A percentile compares a stretch with the other conserved stretches of the same genome.
phyloP scores from a whole-genome alignment of 2,113 vertebrate genomes.

The Gila orcuttii region DNA sequence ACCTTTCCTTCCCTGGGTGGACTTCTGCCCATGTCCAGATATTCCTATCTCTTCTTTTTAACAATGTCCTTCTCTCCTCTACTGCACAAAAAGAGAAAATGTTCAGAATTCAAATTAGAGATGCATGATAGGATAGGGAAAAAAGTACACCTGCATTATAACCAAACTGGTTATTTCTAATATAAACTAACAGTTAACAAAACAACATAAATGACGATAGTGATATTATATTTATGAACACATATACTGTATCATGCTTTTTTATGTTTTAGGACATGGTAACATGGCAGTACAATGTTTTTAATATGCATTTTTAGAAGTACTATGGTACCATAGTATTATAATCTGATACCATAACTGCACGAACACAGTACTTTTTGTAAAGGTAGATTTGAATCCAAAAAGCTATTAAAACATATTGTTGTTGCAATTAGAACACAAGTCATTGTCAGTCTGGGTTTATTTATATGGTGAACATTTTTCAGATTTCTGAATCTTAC shows the following conservation, averaged over 20 bases:
- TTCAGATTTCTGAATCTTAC: conserved; percentile 19
- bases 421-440: background rate
- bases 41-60: background rate
- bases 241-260: background rate
- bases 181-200: background rate
- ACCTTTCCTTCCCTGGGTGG: background rate
- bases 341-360: background rate
- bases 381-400: background rate
- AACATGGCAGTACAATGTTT: background rate
- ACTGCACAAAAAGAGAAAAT: background rate
- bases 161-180: background rate
- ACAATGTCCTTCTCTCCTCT: background rate
- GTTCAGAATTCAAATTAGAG: background rate
- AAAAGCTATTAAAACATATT: background rate
- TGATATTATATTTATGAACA: background rate
- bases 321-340: background rate
- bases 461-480: background rate
- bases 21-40: background rate
- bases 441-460: background rate
- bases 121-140: background rate
- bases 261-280: background rate
- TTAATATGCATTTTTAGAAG: background rate
- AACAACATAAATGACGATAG: background rate
- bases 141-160: background rate
- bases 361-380: background rate